A percentile compares a stretch with the other conserved stretches of the same genome.
These are phyloP conservation scores for Lasioglossum lativentre DNA, from an alignment of 2,888 invertebrate species.

Conservation along the genomic window DNA sequence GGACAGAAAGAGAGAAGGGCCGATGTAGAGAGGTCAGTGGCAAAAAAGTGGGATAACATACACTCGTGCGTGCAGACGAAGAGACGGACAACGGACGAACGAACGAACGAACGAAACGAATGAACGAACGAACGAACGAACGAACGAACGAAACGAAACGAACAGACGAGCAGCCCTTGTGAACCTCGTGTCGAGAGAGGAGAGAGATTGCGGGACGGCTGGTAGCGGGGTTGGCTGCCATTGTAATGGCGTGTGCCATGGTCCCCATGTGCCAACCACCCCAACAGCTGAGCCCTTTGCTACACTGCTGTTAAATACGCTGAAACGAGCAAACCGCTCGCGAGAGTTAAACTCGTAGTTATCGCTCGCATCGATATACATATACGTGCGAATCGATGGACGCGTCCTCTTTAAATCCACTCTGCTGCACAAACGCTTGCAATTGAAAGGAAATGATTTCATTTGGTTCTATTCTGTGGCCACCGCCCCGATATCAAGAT, in stretches of 20 bases:
- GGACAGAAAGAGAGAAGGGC: conserved; percentile 59
- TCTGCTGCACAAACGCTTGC: conserved; percentile 63
- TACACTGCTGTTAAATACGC: conserved; percentile 73
- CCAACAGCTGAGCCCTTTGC: conserved; percentile 74
- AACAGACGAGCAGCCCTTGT: conserved; percentile 74
- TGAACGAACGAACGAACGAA: conserved; percentile 67
- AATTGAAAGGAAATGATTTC: conserved; percentile 73
- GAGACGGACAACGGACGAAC: conserved; percentile 69
- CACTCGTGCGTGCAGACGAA: conserved; percentile 69
- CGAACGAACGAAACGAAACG: conserved; percentile 67
- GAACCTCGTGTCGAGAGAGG: conserved; percentile 73
- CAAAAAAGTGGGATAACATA: conserved; percentile 78
- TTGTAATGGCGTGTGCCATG: conserved; percentile 78
- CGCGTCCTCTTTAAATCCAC: conserved; percentile 73
- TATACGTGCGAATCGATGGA: conserved; percentile 65
- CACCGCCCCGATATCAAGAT: conserved; percentile 56
- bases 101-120: conserved; percentile 63
- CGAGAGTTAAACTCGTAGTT: conserved; percentile 76
- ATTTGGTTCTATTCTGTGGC: conserved; percentile 60
- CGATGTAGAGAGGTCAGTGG: conserved; percentile 70
- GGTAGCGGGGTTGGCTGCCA: conserved; percentile 67
- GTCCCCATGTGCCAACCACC: conserved; percentile 76
- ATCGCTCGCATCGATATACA: conserved; percentile 72
- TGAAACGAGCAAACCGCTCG: conserved; percentile 73
- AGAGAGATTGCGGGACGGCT: conserved; percentile 60